Percentiles rank a stretch among this genome's conserved stretches.
These are phyloP conservation scores for Micrastur ruficollis DNA, from an alignment of 2,797 vertebrate species.

Conservation along the genomic window DNA sequence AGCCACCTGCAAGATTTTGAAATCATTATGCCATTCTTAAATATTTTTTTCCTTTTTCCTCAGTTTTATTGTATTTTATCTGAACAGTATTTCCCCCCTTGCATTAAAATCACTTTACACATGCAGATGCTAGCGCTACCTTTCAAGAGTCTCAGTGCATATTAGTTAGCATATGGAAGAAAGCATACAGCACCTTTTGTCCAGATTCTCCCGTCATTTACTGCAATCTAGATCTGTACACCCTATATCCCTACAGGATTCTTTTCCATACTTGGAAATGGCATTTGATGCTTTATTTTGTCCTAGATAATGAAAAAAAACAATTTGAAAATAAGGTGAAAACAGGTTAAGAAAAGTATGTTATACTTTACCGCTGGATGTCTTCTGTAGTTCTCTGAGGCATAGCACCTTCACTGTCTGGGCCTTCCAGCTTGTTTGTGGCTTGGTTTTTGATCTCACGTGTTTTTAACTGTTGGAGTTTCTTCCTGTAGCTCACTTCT, in stretches of 20 bases:
- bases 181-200: background rate
- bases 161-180: background rate
- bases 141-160: background rate
- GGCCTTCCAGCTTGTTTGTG: background rate
- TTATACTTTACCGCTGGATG: conserved; percentile 72
- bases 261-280: background rate
- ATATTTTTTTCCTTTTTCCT: background rate
- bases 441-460: conserved; percentile 17
- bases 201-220: background rate
- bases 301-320: background rate
- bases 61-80: background rate
- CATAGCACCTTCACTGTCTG: conserved; percentile 64
- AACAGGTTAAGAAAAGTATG: background rate
- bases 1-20: background rate
- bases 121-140: background rate
- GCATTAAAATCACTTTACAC: background rate
- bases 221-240: background rate
- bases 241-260: background rate
- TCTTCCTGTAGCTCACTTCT: conserved; percentile 81
- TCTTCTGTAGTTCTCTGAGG: conserved; percentile 67
- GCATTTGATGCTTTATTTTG: background rate
- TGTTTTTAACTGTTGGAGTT: conserved; percentile 57
- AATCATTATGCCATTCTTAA: background rate
- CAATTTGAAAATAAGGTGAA: background rate
- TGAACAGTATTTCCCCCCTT: background rate